phyloP scores from a whole-genome alignment of 2,797 vertebrate species.

The Trematomus bernacchii region DNA sequence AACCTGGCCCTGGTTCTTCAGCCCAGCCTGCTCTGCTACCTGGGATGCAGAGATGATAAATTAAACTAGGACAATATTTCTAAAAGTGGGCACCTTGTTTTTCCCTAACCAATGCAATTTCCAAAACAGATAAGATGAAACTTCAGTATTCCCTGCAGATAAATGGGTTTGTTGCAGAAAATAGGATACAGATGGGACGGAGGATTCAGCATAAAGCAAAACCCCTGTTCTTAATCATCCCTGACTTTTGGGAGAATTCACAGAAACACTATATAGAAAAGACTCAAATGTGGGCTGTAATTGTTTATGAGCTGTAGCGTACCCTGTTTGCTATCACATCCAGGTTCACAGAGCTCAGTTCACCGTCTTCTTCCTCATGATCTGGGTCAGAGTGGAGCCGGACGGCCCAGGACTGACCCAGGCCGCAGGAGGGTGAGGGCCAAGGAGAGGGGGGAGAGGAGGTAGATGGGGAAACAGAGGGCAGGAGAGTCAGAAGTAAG shows the following conservation, averaged over 20 bases:
- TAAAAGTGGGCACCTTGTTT: neutral
- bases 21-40: conserved; percentile 87
- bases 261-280: neutral
- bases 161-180: conserved; percentile 6
- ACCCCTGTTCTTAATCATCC: too few relatives aligned
- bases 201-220: neutral
- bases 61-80: neutral
- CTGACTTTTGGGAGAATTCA: neutral
- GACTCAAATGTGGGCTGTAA: neutral
- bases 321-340: conserved; percentile 76
- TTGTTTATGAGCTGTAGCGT: conserved; percentile 10
- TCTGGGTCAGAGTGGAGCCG: conserved; percentile 75
- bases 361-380: conserved; percentile 48
- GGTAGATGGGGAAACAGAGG: conserved; percentile 34
- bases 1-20: conserved; percentile 92
- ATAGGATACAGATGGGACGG: neutral
- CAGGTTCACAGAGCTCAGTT: conserved; percentile 69
- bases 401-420: conserved; percentile 90
- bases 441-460: conserved; percentile 31
- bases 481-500: conserved; percentile 70
- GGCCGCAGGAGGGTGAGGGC: conserved; percentile 59
- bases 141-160: neutral
- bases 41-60: conserved; percentile 58
- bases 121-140: neutral
- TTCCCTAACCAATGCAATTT: neutral